Evolutionary conservation across 2,797 vertebrate species (phyloP).

Genomic region (Acanthurus lineatus): DNA sequence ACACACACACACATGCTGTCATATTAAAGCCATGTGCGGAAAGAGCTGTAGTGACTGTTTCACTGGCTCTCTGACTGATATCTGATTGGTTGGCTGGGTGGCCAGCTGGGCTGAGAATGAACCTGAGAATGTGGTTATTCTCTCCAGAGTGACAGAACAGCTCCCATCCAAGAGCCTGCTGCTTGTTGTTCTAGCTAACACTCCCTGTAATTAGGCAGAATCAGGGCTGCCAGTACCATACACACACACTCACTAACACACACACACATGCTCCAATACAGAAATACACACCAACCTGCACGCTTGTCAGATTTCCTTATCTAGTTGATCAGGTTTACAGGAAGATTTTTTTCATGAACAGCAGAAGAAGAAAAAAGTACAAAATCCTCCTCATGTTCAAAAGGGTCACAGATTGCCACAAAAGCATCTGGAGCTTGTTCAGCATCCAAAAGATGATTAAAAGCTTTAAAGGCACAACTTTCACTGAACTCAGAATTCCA

Average conservation of each 20-base stretch:
- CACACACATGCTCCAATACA: conserved; percentile 4
- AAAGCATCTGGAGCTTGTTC: conserved; percentile 31
- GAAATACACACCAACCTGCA: neutral
- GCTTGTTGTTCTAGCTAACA: conserved; percentile 66
- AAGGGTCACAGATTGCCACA: conserved; percentile 4
- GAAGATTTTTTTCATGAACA: conserved; percentile 6
- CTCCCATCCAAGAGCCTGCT: conserved; percentile 60
- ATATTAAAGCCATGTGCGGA: conserved; percentile 34
- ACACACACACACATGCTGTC: conserved; percentile 23
- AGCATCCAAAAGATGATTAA: conserved; percentile 31
- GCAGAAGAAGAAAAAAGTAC: conserved; percentile 14
- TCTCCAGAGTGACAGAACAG: conserved; percentile 59
- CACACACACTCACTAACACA: conserved; percentile 3
- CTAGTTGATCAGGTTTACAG: conserved; percentile 54
- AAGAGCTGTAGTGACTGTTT: conserved; percentile 7
- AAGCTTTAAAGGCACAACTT: conserved; percentile 30
- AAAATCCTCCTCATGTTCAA: neutral
- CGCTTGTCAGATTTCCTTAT: conserved; percentile 60
- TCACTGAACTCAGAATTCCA: conserved; percentile 14
- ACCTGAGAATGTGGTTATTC: conserved; percentile 37
- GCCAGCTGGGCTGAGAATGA: conserved; percentile 5
- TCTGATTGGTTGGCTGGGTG: conserved; percentile 26
- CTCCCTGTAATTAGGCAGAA: conserved; percentile 73
- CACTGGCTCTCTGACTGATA: conserved; percentile 18
- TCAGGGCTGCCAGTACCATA: conserved; percentile 39